phyloP scores from a whole-genome alignment of 2,113 vertebrate species.

The Chionodraco myersi region DNA sequence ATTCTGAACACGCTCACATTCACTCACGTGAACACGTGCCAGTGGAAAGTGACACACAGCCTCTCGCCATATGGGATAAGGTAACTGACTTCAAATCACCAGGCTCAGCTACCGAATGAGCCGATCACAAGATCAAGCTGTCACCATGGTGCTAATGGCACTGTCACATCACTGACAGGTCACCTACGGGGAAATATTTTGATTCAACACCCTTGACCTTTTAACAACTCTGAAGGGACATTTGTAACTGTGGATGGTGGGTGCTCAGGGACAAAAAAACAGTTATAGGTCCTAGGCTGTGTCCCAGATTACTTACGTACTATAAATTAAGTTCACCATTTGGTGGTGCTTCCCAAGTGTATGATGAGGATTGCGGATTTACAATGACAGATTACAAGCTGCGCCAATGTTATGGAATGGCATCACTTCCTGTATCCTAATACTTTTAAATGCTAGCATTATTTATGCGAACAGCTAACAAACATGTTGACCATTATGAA shows the following conservation, averaged over 20 bases:
- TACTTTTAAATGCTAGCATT: too few relatives aligned
- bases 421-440: too few relatives aligned
- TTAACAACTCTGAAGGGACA: slow-evolving; percentile 18
- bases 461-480: too few relatives aligned
- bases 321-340: too few relatives aligned
- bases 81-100: slow-evolving; percentile 22
- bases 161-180: slow-evolving; percentile 32
- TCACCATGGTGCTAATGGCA: slow-evolving; percentile 7
- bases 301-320: too few relatives aligned
- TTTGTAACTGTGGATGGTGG: neutral
- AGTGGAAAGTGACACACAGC: slow-evolving; percentile 13
- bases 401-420: neutral
- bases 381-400: neutral
- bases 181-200: slow-evolving; percentile 9
- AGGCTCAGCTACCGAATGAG: slow-evolving; percentile 29
- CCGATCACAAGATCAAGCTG: slow-evolving; percentile 34
- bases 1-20: slow-evolving; percentile 47
- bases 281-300: neutral
- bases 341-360: too few relatives aligned
- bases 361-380: too few relatives aligned
- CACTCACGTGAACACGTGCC: slow-evolving; percentile 24
- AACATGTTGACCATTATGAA: too few relatives aligned
- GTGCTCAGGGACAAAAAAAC: neutral
- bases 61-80: slow-evolving; percentile 10
- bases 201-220: slow-evolving; percentile 1